A percentile compares a stretch with the other conserved stretches of the same genome.
Evolutionary conservation across 2,797 vertebrate species (phyloP).

Genomic region (Betta splendens): DNA sequence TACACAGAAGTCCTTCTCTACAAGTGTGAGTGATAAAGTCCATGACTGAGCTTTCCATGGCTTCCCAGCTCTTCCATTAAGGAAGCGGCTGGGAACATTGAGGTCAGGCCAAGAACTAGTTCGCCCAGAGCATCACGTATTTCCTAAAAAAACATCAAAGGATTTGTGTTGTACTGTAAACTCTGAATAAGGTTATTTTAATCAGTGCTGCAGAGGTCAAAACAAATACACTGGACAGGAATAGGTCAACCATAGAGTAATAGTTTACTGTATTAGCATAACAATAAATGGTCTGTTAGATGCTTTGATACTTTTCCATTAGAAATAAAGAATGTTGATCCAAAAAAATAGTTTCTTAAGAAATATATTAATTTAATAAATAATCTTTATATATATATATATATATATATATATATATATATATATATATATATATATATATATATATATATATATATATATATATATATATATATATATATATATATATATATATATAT

Average conservation of each 20-base stretch:
- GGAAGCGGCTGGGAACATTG: constrained; percentile 5
- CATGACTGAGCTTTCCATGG: constrained; percentile 4
- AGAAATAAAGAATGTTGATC: too few species aligned
- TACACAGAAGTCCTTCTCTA: constrained; percentile 3
- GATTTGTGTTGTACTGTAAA: neutral
- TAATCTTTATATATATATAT: too few species aligned
- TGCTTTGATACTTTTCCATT: neutral
- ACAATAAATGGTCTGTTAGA: neutral
- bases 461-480: too few species aligned
- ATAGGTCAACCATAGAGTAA: neutral
- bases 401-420: too few species aligned
- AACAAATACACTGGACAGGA: constrained; percentile 7
- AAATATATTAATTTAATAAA: too few species aligned
- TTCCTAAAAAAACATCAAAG: constrained; percentile 8
- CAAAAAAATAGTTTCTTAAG: too few species aligned
- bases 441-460: too few species aligned
- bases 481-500: too few species aligned
- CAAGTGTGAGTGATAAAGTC: constrained; percentile 39
- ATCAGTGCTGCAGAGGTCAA: constrained; percentile 1
- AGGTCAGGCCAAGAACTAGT: constrained; percentile 34
- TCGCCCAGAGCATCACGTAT: neutral
- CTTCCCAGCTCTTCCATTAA: constrained; percentile 22
- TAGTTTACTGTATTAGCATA: too few species aligned
- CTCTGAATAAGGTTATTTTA: constrained; percentile 30
- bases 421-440: too few species aligned